Base-by-base conservation (phyloP, 2,888 invertebrate species). In the Abscondita cerata region DNA sequence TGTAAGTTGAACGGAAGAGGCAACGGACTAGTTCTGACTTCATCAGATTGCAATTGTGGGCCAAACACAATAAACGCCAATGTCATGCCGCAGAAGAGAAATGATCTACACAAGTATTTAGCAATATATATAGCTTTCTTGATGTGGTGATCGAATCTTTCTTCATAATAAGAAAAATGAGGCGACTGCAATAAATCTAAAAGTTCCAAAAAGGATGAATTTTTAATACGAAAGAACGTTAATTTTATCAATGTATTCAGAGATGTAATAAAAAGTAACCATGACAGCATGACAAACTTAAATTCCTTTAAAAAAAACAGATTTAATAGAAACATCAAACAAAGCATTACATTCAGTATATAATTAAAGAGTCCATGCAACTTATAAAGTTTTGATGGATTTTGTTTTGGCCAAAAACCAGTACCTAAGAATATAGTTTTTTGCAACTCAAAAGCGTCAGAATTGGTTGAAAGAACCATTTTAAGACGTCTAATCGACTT, bases 121-220 rank as follows among this genome's bases (percentile, higher is more conserved):
- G 62, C 16, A 38, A 62, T 20, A 16, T 52, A 16, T 5, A 62
- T 57, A 5, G 19, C 40, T n/a, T 47, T 47, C n/a, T 47, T n/a
- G 9, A 62, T 34, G 15, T 58, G 25, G 1, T 34, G 40, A 15
- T 62, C 62, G 13, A 20, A 53, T 25, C 40, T 33, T 25, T 52
- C 16, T 11, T 52, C 40, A 18, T 62, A 50, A 19, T 62, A 62
- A 3, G 52, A 20, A 50, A 62, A 62, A 41, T 62, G 57, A 8
- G 47, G 48, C 1, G 57, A 52, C 31, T 48, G 31, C 11, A 62
- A 40, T 36, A 62, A 62, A 36, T 62, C 57, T 16, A 57, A 20
- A 4, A 62, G 11, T 9, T 62, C 44, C 19, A 62, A 47, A 34
- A 62, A 62, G 1, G 20, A 41, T 0, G 52, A 36, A 25, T 40